These are phyloP conservation scores for Teleiodes luculella DNA, from an alignment of 2,888 invertebrate species.

Conservation along the genomic window DNA sequence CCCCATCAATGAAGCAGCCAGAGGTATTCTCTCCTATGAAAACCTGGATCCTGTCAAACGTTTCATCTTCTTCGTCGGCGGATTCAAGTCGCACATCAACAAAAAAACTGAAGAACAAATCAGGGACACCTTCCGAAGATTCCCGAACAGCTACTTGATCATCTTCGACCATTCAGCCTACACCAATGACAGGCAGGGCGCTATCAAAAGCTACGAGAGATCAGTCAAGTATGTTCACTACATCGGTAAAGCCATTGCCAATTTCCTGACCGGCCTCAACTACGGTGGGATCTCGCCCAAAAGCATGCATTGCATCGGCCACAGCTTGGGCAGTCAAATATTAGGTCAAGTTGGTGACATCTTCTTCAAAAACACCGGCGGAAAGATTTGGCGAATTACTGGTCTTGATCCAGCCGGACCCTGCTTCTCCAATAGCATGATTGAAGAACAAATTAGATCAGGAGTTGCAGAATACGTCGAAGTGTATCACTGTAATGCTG, in stretches of 20 bases:
- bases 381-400: slow-evolving; percentile 54
- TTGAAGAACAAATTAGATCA: slow-evolving; percentile 67
- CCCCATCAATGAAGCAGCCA: slow-evolving; percentile 48
- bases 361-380: slow-evolving; percentile 45
- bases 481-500: slow-evolving; percentile 80
- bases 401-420: slow-evolving; percentile 70
- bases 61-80: slow-evolving; percentile 60
- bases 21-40: slow-evolving; percentile 44
- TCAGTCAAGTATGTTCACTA: slow-evolving; percentile 53
- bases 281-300: slow-evolving; percentile 51
- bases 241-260: slow-evolving; percentile 57
- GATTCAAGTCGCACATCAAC: slow-evolving; percentile 61
- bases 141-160: slow-evolving; percentile 60
- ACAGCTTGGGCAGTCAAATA: slow-evolving; percentile 66
- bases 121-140: slow-evolving; percentile 50
- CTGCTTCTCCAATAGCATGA: slow-evolving; percentile 57
- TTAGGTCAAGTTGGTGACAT: slow-evolving; percentile 54
- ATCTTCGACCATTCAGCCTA: slow-evolving; percentile 68
- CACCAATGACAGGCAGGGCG: slow-evolving; percentile 54
- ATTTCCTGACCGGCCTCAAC: slow-evolving; percentile 45
- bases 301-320: slow-evolving; percentile 63
- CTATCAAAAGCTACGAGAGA: slow-evolving; percentile 59
- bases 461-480: slow-evolving; percentile 80
- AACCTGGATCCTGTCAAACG: slow-evolving; percentile 47
- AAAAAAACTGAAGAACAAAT: slow-evolving; percentile 55